These are phyloP conservation scores for Hermaeophaga mercurialis DNA, from an alignment of 2,888 invertebrate genomes.

Conservation along the genomic window DNA sequence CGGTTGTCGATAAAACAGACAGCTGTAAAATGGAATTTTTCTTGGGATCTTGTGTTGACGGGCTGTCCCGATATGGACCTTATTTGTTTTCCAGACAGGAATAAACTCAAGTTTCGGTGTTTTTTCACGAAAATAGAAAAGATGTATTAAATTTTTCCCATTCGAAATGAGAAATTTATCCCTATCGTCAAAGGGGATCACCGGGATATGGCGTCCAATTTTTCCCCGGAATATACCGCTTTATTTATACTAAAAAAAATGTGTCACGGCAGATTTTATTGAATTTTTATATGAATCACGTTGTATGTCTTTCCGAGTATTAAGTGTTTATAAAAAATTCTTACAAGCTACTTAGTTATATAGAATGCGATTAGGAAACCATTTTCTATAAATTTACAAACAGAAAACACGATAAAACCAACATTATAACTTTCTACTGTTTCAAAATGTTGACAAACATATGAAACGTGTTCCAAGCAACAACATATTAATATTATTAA, in stretches of 20 bases:
- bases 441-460: conserved; percentile 18
- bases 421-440: conserved; percentile 1
- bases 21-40: conserved; percentile 25
- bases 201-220: no score
- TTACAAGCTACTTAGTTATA: no score
- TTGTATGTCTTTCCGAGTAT: no score
- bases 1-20: conserved; percentile 34
- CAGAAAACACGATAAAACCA: conserved; percentile 2
- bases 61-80: conserved; percentile 18
- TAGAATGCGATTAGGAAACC: no score
- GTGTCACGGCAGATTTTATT: no score
- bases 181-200: not conserved
- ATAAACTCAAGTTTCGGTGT: conserved; percentile 22
- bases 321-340: no score
- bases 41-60: conserved; percentile 17
- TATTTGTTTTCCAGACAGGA: conserved; percentile 22
- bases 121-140: not conserved
- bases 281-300: no score
- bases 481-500: conserved; percentile 15
- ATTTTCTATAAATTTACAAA: no score
- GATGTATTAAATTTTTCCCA: conserved; percentile 1
- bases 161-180: conserved; percentile 4
- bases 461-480: conserved; percentile 3
- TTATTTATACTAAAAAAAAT: no score
- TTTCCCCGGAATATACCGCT: no score